Evolutionary conservation across 1,140 invertebrate species (phyloP).

Genomic region (Nasonia longicornis): DNA sequence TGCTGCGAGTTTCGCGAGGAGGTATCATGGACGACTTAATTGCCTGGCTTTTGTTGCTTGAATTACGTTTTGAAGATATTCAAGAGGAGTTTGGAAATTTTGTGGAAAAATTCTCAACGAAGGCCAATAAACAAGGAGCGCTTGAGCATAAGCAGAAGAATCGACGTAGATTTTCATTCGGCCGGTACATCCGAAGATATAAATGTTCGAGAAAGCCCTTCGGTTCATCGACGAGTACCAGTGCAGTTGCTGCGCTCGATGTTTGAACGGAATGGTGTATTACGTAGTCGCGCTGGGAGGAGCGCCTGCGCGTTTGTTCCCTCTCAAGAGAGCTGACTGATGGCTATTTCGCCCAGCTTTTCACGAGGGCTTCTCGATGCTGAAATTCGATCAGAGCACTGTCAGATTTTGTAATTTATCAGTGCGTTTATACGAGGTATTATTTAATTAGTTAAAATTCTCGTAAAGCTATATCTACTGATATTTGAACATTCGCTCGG

Average conservation of each 20-base stretch:
- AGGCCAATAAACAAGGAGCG: background rate
- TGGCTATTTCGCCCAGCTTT: background rate
- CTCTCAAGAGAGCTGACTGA: background rate
- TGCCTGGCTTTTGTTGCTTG: background rate
- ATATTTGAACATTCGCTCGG: too few relatives aligned
- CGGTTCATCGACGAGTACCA: background rate
- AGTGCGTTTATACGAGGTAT: too few relatives aligned
- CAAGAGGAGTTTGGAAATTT: too few relatives aligned
- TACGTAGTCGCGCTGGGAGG: background rate
- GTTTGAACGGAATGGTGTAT: background rate
- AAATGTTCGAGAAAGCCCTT: constrained; percentile 34
- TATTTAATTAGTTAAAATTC: too few relatives aligned
- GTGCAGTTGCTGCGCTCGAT: background rate
- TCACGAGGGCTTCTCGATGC: background rate
- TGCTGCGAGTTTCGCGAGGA: background rate
- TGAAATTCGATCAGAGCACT: background rate
- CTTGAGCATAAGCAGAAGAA: background rate
- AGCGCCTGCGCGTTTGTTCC: background rate
- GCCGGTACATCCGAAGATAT: background rate
- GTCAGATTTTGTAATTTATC: background rate
- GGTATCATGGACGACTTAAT: background rate
- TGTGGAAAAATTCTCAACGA: background rate
- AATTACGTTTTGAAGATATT: too few relatives aligned
- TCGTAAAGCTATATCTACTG: too few relatives aligned
- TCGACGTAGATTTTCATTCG: constrained; percentile 30